Conservation (phyloP, 2,888 invertebrate genomes). For the Watsonalla binaria region DNA sequence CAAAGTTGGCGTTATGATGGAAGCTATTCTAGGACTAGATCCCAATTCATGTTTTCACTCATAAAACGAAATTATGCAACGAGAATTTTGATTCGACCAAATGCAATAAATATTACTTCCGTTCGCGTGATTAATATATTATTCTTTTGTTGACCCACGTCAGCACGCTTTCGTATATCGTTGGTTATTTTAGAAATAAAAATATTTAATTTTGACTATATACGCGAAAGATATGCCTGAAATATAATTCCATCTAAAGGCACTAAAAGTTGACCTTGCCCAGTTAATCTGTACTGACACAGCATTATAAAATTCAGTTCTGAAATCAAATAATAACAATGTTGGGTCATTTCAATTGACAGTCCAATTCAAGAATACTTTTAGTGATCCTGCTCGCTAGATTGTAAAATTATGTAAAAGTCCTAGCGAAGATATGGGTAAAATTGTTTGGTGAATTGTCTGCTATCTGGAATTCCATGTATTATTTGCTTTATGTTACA, state of each 20-base stretch:
- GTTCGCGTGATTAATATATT: neutral
- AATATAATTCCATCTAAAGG: too few relatives aligned
- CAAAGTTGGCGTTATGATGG: too few relatives aligned
- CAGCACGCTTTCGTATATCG: neutral
- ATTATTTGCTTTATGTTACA: neutral
- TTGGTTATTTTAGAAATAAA: too few relatives aligned
- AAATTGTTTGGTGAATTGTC: neutral
- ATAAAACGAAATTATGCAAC: neutral
- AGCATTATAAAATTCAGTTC: too few relatives aligned
- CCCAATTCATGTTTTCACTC: neutral
- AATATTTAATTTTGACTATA: too few relatives aligned
- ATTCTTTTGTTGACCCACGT: neutral
- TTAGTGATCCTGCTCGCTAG: neutral
- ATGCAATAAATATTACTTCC: neutral
- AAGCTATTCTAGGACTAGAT: neutral
- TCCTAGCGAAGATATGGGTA: neutral
- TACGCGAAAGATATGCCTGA: too few relatives aligned
- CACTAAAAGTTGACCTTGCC: too few relatives aligned
- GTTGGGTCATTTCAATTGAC: too few relatives aligned
- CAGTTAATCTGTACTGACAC: too few relatives aligned
- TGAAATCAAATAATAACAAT: too few relatives aligned
- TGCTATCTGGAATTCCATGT: neutral
- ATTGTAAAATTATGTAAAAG: neutral
- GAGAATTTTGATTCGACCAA: neutral
- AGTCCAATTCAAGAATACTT: neutral